A percentile compares a stretch with the other conserved stretches of the same genome.
Conservation (phyloP, 2,888 invertebrate species). For the Drosophila bunnanda region DNA sequence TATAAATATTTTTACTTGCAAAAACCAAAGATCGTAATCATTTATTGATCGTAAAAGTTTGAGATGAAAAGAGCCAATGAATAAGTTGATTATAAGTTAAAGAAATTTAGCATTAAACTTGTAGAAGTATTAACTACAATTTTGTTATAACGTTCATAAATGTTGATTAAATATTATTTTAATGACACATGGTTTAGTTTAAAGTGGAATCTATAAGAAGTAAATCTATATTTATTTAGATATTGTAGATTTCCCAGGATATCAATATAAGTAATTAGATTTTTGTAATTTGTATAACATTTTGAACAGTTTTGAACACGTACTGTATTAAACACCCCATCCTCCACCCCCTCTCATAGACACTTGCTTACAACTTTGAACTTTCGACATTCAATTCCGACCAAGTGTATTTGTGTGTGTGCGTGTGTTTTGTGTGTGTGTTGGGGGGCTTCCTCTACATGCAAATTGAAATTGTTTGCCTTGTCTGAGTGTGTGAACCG, state of each 20-base stretch:
- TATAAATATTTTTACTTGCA: not conserved
- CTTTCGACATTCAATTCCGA: constrained; percentile 55
- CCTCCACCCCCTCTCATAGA: not conserved
- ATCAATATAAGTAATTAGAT: not conserved
- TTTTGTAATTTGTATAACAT: not conserved
- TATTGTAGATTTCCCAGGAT: not conserved
- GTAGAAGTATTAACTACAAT: too few relatives aligned
- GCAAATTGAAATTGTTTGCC: constrained; percentile 80
- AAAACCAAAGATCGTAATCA: not conserved
- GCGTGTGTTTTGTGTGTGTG: not conserved
- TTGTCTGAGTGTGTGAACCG: constrained; percentile 74
- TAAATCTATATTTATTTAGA: not conserved
- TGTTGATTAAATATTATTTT: not conserved
- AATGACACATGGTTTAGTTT: not conserved
- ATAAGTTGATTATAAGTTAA: not conserved
- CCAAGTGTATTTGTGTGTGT: constrained; percentile 22
- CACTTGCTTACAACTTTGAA: constrained; percentile 53
- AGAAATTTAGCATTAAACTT: not conserved
- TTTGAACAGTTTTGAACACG: not conserved
- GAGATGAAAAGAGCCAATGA: not conserved
- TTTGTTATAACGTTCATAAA: not conserved
- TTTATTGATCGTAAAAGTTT: not conserved
- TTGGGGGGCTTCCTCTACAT: constrained; percentile 55
- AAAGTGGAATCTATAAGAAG: not conserved
- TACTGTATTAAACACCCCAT: not conserved